Evolutionary conservation across 1,140 invertebrate species (phyloP).

Genomic region (Drosophila setifemur): DNA sequence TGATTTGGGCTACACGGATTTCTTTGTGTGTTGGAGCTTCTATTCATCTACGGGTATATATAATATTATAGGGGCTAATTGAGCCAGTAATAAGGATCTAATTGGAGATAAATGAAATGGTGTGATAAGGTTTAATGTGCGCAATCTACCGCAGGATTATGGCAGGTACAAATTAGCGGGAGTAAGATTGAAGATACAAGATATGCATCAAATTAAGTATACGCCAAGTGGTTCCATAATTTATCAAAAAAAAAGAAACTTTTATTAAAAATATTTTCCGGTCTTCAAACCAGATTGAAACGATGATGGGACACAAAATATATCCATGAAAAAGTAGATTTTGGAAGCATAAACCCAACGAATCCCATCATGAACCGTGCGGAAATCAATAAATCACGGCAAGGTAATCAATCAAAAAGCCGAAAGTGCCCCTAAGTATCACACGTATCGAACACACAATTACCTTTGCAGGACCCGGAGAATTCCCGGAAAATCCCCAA

Average conservation of each 20-base stretch:
- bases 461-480: conserved; percentile 24
- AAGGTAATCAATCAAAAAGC: conserved; percentile 26
- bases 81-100: not conserved
- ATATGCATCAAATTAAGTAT: not conserved
- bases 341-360: not conserved
- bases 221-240: too few species aligned
- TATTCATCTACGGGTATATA: too few species aligned
- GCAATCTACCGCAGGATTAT: not conserved
- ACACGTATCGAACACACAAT: conserved; percentile 13
- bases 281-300: too few species aligned
- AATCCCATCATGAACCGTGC: not conserved
- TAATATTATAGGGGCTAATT: not conserved
- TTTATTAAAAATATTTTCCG: too few species aligned
- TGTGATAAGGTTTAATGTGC: too few species aligned
- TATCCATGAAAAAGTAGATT: conserved; percentile 3
- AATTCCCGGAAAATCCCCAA: conserved; percentile 19
- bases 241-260: too few species aligned
- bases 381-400: conserved; percentile 22
- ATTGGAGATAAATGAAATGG: not conserved
- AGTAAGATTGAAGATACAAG: not conserved
- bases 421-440: not conserved
- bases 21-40: too few species aligned
- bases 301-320: not conserved
- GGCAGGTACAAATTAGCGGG: not conserved
- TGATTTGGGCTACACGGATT: too few species aligned